Evolutionary conservation across 2,888 invertebrate species (phyloP), one percentile per base, ranked within the genome.

Genomic region (Zhuqinia jingwanae): DNA sequence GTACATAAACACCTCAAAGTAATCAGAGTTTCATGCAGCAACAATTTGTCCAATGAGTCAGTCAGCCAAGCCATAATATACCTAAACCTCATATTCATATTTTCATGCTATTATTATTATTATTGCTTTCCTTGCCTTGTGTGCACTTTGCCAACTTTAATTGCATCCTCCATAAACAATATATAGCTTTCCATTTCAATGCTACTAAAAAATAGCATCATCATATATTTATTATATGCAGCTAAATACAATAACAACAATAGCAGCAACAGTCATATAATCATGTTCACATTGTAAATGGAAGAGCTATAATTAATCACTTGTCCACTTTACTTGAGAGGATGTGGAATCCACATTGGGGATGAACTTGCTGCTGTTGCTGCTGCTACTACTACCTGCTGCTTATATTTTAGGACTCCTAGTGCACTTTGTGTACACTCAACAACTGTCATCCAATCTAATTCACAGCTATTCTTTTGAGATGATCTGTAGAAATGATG

Each of bases 141-240:
- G 8, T 36, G 15, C 3, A 36, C 36, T 36, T 36, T 36, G 36
- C 36, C 36, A 36, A 36, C 36, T 36, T 36, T 75, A 75, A 75
- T 75, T 75, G 75, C 75, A 75, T 75, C 75, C 75, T 75, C 53
- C 75, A 75, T 75, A 75, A 75, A 75, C 30, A 22, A 73, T 3
- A 10, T 1, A 10, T 0, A 73, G 70, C 70, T 73, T 73, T 73
- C 70, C 70, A 50, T 25, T 25, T 73, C 70, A 73, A 73, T 75
- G 53, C 30, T 17, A 47, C 6, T 15, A 8, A 63, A 63, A 30
- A 63, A 15, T n/a, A 30, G 22, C 27, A 15, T 30, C 27, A 1
- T 60, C 5, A 13, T 13, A 60, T 6, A 2, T 17, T 53, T 17
- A n/a, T n/a, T n/a, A 5, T 13, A 1, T 60, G 60, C 11, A 25